Conservation (phyloP, 2,888 invertebrate species). For the Dynastes maya region DNA sequence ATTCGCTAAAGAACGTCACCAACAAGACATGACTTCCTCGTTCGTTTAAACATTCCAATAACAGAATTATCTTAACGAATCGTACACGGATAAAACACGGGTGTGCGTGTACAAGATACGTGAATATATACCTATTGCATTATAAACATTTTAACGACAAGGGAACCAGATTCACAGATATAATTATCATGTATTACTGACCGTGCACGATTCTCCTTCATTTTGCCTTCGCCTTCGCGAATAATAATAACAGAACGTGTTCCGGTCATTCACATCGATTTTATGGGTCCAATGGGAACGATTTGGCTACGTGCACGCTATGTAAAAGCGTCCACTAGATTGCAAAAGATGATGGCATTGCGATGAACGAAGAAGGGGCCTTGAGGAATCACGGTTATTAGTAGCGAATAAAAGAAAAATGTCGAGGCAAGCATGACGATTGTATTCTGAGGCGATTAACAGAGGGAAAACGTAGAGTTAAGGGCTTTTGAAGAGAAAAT, state of each 20-base stretch:
- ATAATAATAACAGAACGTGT: conserved; percentile 37
- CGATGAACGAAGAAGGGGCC: neutral
- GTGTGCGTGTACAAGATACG: neutral
- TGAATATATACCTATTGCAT: neutral
- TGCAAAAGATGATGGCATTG: neutral
- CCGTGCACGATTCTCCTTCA: neutral
- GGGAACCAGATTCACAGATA: conserved; percentile 11
- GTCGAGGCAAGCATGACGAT: conserved; percentile 7
- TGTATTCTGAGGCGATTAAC: neutral
- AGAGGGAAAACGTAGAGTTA: neutral
- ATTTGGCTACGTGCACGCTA: neutral
- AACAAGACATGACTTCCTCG: conserved; percentile 9
- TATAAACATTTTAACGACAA: conserved; percentile 14
- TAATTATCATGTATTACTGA: conserved; percentile 29
- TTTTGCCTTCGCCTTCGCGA: conserved; percentile 18
- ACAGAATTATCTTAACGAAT: neutral
- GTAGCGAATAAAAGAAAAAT: neutral
- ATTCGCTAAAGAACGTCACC: neutral
- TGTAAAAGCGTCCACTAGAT: neutral
- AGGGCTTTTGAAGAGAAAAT: conserved; percentile 15
- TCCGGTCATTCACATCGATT: conserved; percentile 33
- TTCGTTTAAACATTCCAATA: conserved; percentile 27
- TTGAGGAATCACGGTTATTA: conserved; percentile 2
- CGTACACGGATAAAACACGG: neutral
- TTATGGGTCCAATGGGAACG: conserved; percentile 26